Conservation (phyloP, 2,797 vertebrate species). For the Oryzias sinensis region DNA sequence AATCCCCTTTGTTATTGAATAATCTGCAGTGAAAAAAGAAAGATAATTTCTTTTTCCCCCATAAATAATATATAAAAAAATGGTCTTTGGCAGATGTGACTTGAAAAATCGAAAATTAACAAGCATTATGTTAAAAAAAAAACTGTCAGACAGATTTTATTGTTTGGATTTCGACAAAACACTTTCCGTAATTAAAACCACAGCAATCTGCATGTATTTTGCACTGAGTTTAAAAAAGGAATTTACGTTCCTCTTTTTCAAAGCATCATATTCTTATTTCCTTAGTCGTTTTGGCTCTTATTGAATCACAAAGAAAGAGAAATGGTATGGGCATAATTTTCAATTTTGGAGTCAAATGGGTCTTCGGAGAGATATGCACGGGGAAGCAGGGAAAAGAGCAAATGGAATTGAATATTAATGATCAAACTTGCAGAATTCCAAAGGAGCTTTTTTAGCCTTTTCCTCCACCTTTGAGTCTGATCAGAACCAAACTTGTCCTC, state of each 20-base stretch:
- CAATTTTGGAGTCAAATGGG: constrained; percentile 62
- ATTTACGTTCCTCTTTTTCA: constrained; percentile 58
- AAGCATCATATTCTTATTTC: constrained; percentile 33
- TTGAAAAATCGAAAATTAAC: too few species aligned
- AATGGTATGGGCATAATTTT: constrained; percentile 62
- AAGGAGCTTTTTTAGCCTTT: constrained; percentile 25
- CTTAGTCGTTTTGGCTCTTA: constrained; percentile 48
- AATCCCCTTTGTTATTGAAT: constrained; percentile 4
- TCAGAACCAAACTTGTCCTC: constrained; percentile 29
- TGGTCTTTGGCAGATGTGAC: constrained; percentile 16
- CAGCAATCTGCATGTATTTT: constrained; percentile 69
- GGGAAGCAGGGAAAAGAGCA: constrained; percentile 23
- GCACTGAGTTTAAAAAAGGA: constrained; percentile 57
- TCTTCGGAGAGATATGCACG: constrained; percentile 42
- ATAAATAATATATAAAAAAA: constrained; percentile 18
- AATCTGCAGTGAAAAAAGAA: constrained; percentile 20
- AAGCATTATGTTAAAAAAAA: constrained; percentile 13
- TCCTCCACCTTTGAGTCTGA: constrained; percentile 10
- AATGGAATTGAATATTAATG: constrained; percentile 55
- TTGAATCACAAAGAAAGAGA: constrained; percentile 63
- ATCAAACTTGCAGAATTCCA: constrained; percentile 38
- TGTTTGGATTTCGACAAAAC: constrained; percentile 58
- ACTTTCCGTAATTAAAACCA: constrained; percentile 64
- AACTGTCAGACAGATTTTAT: constrained; percentile 50
- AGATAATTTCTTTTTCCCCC: constrained; percentile 10